Conservation (phyloP, 2,888 invertebrate genomes). For the Panopea generosa region DNA sequence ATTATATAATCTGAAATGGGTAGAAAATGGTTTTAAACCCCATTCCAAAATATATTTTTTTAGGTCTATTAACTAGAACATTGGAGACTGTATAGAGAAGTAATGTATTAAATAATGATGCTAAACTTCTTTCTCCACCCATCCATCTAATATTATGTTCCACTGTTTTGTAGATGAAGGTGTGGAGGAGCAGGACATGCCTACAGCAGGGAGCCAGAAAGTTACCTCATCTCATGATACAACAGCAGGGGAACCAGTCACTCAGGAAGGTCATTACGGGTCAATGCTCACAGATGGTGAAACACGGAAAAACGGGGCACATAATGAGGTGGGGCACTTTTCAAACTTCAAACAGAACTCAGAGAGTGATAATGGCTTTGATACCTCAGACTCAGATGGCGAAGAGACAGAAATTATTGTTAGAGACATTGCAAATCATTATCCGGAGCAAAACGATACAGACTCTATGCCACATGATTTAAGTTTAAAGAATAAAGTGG, state of each 20-base stretch:
- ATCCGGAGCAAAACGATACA: constrained; percentile 4
- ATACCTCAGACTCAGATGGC: not conserved
- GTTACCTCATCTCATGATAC: constrained; percentile 43
- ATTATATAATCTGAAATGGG: no score
- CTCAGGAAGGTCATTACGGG: constrained; percentile 50
- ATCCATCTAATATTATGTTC: no score
- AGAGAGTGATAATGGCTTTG: constrained; percentile 15
- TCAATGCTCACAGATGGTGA: constrained; percentile 38
- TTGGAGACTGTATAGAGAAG: no score
- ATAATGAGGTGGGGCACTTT: no score
- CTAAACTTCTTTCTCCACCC: no score
- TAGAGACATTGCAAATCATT: not conserved
- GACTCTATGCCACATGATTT: constrained; percentile 42
- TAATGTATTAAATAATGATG: no score
- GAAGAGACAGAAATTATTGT: constrained; percentile 5
- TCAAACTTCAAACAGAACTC: no score
- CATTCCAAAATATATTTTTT: no score
- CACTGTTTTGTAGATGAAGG: constrained; percentile 37
- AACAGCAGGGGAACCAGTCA: constrained; percentile 31
- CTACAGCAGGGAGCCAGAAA: constrained; percentile 24
- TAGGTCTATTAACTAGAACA: no score
- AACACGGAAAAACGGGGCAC: constrained; percentile 17
- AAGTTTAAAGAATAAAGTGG: constrained; percentile 40
- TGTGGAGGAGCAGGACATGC: constrained; percentile 19
- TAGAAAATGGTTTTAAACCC: no score